phyloP scores from a whole-genome alignment of 2,888 invertebrate species.

The Pollenia angustigena region DNA sequence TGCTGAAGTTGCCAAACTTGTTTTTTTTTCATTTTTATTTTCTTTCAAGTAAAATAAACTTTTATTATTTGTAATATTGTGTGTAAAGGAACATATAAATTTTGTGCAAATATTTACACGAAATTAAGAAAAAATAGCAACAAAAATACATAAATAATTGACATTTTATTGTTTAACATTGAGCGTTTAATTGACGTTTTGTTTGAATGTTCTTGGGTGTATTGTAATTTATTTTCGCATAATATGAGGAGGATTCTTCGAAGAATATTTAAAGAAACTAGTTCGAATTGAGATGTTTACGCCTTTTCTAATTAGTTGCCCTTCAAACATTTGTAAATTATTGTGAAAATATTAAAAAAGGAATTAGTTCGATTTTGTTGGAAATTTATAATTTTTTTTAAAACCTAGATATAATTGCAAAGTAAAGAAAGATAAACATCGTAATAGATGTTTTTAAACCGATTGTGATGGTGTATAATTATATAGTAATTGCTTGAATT shows the following conservation, averaged over 20 bases:
- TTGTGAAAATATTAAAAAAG: not conserved
- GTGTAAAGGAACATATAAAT: not conserved
- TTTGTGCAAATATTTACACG: not conserved
- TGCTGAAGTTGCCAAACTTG: conserved; percentile 68
- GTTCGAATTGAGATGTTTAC: not conserved
- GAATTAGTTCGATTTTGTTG: too few species aligned
- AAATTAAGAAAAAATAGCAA: not conserved
- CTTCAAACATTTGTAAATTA: not conserved
- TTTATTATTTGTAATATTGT: not conserved
- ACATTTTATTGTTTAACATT: conserved; percentile 2
- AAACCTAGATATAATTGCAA: too few species aligned
- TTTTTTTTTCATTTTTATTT: conserved; percentile 5
- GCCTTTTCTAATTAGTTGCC: conserved; percentile 10
- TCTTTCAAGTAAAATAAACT: not conserved
- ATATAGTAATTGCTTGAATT: too few species aligned
- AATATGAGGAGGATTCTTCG: not conserved
- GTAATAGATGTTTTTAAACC: too few species aligned
- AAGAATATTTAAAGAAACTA: not conserved
- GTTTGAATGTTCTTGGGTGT: conserved; percentile 22
- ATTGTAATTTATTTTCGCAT: conserved; percentile 4
- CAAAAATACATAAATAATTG: conserved; percentile 4
- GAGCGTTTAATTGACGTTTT: conserved; percentile 14
- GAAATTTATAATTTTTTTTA: too few species aligned
- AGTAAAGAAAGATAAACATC: too few species aligned
- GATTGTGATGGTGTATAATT: too few species aligned